Evolutionary conservation across 2,888 invertebrate genomes (phyloP), one percentile per base, ranked within the genome.

Genomic region (Chymomyza amoena): DNA sequence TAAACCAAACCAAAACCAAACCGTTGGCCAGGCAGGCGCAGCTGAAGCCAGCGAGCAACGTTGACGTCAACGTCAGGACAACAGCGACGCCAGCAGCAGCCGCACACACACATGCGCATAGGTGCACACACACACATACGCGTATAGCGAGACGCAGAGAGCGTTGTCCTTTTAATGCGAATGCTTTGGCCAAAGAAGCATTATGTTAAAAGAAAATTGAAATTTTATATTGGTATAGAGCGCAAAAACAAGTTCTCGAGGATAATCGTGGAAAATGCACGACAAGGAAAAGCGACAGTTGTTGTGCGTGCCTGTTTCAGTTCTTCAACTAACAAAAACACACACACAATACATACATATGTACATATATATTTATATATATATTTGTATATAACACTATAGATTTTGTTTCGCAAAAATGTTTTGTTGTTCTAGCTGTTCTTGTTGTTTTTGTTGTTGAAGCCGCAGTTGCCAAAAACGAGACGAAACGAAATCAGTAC

Each of bases 111-210:
- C 63, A 69, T 16, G 65, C 61, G 57, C 10, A 25, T 25, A 25
- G 25, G 25, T 25, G 4, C 25, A 25, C 25, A 25, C 25, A 25
- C 25, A 25, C 25, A 25, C 25, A 25, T 25, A 25, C 25, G 18
- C 51, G 69, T 64, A 71, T 69, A 64, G 61, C 69, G 64, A 59
- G 68, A 39, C 20, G 66, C 68, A 66, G 73, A 86, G 84, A 88
- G 88, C 84, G 84, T 88, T 85, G 84, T 85, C 84, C 84, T 85
- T 85, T 85, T 85, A 85, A 84, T 84, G 83, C 83, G 83, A 84
- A 86, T 78, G 81, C 81, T 77, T 64, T 72, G 72, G 68, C 54
- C 54, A 84, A 82, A 83, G 39, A 45, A 45, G 78, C 79, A 77
- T 75, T 87, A 82, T 81, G 77, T 72, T 66, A 66, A 76, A 79